Evolutionary conservation across 2,113 vertebrate genomes (phyloP).

Genomic region (Glaucidium brasilianum): DNA sequence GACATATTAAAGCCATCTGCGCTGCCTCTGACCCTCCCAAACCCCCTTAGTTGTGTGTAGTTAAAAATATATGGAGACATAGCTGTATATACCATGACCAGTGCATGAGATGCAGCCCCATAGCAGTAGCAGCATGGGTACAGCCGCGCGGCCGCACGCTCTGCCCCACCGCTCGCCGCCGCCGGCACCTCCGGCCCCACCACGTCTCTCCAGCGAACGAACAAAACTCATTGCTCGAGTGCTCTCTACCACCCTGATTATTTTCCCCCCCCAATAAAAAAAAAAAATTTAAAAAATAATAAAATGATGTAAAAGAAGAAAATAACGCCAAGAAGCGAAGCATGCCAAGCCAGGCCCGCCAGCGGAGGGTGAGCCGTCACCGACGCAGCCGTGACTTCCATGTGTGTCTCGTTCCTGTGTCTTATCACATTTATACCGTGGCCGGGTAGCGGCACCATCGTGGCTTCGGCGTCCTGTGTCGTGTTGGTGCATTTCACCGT

Average conservation of each 20-base stretch:
- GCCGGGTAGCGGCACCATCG: slow-evolving; percentile 13
- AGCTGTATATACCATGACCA: slow-evolving; percentile 78
- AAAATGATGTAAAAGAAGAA: not conserved
- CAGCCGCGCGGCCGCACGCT: not conserved
- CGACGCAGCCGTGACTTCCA: not conserved
- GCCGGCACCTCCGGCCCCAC: not conserved
- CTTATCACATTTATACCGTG: not conserved
- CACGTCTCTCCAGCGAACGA: not conserved
- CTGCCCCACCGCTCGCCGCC: not conserved
- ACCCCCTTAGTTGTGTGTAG: slow-evolving; percentile 72
- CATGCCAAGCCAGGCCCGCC: slow-evolving; percentile 25
- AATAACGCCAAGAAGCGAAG: slow-evolving; percentile 24
- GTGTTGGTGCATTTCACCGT: slow-evolving; percentile 32
- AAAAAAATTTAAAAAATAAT: not conserved
- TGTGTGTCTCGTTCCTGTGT: slow-evolving; percentile 32
- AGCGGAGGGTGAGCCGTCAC: not conserved
- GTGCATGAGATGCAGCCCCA: slow-evolving; percentile 85
- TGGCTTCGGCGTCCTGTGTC: slow-evolving; percentile 54
- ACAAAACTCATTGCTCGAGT: not conserved
- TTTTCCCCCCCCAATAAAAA: not conserved
- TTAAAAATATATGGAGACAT: slow-evolving; percentile 62
- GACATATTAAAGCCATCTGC: slow-evolving; percentile 65
- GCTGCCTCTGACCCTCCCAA: slow-evolving; percentile 15
- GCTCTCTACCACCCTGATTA: not conserved
- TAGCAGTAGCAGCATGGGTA: slow-evolving; percentile 88